A percentile compares a stretch with the other conserved stretches of the same genome.
These are phyloP conservation scores for Helicoverpa armigera DNA, from an alignment of 1,140 invertebrate species.

Conservation along the genomic window DNA sequence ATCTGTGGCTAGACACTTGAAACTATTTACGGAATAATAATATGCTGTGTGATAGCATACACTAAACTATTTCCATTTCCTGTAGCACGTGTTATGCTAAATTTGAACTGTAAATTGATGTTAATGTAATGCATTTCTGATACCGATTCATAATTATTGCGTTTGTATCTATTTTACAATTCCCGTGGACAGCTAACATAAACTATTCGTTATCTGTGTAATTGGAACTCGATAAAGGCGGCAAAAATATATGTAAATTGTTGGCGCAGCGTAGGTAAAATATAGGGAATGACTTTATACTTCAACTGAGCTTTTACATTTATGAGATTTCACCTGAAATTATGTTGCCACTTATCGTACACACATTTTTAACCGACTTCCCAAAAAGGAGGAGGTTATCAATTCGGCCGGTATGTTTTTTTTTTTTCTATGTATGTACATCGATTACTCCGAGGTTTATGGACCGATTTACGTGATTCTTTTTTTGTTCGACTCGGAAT, in stretches of 20 bases:
- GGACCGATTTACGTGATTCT: too few relatives aligned
- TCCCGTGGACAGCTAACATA: conserved; percentile 41
- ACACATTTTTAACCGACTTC: too few relatives aligned
- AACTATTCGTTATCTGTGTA: conserved; percentile 47
- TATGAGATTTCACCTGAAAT: conserved; percentile 23
- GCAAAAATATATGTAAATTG: conserved; percentile 50
- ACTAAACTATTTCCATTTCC: conserved; percentile 27
- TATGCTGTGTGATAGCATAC: background rate
- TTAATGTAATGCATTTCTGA: conserved; percentile 46
- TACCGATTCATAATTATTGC: conserved; percentile 52
- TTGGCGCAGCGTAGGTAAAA: conserved; percentile 18
- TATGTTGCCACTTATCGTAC: background rate
- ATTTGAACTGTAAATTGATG: conserved; percentile 42
- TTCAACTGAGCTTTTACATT: conserved; percentile 14
- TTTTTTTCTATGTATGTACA: too few relatives aligned
- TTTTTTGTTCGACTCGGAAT: too few relatives aligned
- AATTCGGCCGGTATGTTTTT: too few relatives aligned
- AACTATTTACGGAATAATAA: background rate
- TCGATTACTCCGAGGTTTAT: too few relatives aligned
- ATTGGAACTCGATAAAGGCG: conserved; percentile 50
- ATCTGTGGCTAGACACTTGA: background rate
- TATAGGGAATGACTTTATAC: conserved; percentile 16
- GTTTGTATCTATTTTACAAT: conserved; percentile 44
- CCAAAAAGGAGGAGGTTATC: too few relatives aligned
- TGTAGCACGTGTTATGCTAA: conserved; percentile 40